Percentiles rank a stretch among this genome's conserved stretches.
These are phyloP conservation scores for Podotricha telesiphe DNA, from an alignment of 2,888 invertebrate genomes.

Conservation along the genomic window DNA sequence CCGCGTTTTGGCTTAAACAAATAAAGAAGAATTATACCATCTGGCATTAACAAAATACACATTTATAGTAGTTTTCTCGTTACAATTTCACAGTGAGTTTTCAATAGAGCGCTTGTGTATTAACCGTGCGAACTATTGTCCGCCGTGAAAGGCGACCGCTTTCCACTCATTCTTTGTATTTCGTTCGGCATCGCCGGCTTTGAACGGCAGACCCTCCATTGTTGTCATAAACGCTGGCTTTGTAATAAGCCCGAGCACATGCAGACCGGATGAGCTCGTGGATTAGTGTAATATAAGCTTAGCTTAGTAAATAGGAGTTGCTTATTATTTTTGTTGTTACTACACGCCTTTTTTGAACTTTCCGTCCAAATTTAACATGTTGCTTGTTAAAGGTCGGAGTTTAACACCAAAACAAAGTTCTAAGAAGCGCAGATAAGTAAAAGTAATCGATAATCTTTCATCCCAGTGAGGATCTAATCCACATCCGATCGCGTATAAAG, in stretches of 20 bases:
- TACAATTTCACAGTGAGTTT: conserved; percentile 25
- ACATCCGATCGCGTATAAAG: too few relatives aligned
- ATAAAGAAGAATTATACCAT: not conserved
- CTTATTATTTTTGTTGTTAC: too few relatives aligned
- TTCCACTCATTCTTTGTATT: conserved; percentile 40
- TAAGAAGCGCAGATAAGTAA: too few relatives aligned
- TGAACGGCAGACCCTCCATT: conserved; percentile 36
- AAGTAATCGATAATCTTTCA: too few relatives aligned
- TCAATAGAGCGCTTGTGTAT: conserved; percentile 21
- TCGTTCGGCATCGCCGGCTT: conserved; percentile 39
- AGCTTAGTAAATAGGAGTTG: too few relatives aligned
- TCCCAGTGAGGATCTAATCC: too few relatives aligned
- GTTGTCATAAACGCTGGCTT: conserved; percentile 36
- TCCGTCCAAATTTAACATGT: too few relatives aligned
- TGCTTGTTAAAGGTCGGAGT: too few relatives aligned
- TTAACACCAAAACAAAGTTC: too few relatives aligned
- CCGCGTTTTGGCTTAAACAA: too few relatives aligned
- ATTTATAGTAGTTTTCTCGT: conserved; percentile 13
- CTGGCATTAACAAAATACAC: not conserved
- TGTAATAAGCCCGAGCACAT: conserved; percentile 28
- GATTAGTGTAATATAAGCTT: not conserved
- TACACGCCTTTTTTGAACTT: too few relatives aligned
- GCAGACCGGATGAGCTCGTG: not conserved
- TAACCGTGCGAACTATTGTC: conserved; percentile 41
- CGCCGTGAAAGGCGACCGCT: conserved; percentile 39